A percentile compares a stretch with the other conserved stretches of the same genome.
phyloP scores from a whole-genome alignment of 2,888 invertebrate species.

The Argyra leucocephala region DNA sequence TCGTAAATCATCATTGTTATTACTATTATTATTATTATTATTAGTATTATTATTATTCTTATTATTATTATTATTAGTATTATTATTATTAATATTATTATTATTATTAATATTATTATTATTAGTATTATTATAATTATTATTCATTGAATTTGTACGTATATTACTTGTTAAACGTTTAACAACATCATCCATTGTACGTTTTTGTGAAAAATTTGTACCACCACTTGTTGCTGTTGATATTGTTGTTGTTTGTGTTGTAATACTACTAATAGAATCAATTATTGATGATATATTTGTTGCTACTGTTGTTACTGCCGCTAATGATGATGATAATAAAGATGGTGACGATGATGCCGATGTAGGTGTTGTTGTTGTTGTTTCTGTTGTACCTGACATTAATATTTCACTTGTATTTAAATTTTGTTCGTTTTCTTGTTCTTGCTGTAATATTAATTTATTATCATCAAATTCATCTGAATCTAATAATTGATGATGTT shows the following conservation, averaged over 20 bases:
- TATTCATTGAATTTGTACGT: conserved; percentile 66
- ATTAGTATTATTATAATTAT: no score
- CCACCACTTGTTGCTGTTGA: conserved; percentile 9
- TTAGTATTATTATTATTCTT: no score
- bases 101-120: no score
- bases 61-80: no score
- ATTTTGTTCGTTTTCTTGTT: not conserved
- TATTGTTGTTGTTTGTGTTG: conserved; percentile 10
- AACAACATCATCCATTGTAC: conserved; percentile 86
- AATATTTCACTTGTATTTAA: not conserved
- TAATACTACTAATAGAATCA: conserved; percentile 11
- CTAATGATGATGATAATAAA: conserved; percentile 11
- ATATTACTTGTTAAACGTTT: conserved; percentile 78
- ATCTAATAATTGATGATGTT: no score
- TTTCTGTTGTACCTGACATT: no score
- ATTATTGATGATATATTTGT: conserved; percentile 13
- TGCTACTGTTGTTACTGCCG: conserved; percentile 2
- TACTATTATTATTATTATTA: no score
- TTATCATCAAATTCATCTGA: not conserved
- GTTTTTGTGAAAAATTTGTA: conserved; percentile 47
- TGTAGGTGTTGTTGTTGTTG: not conserved
- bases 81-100: no score
- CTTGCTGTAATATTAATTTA: not conserved
- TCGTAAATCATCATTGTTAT: conserved; percentile 21
- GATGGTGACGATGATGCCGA: not conserved